Percentiles rank a stretch among this genome's conserved stretches.
Evolutionary conservation across 2,113 vertebrate species (phyloP).

Genomic region (Pelecanoides urinatrix): DNA sequence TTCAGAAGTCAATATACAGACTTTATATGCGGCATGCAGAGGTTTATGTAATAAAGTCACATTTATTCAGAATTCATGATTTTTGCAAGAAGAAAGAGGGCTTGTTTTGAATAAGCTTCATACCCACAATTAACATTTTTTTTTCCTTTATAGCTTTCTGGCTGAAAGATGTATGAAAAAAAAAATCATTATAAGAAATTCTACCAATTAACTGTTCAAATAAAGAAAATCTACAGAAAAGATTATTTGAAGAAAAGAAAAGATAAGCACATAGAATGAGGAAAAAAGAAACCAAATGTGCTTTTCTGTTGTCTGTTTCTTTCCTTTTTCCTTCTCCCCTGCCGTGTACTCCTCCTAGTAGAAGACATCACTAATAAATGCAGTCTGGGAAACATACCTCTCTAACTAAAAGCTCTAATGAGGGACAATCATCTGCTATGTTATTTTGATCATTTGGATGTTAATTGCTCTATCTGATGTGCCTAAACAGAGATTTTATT

Average conservation of each 20-base stretch:
- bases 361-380: not conserved
- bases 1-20: not conserved
- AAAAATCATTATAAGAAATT: not conserved
- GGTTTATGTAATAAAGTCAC: not conserved
- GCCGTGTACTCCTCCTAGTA: not conserved
- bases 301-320: not conserved
- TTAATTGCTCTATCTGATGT: not conserved
- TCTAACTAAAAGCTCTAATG: not conserved
- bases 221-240: not conserved
- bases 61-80: not conserved
- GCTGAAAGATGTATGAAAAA: not conserved
- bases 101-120: not conserved
- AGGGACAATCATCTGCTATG: not conserved
- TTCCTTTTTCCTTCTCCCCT: not conserved
- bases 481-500: not conserved
- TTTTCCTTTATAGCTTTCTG: not conserved
- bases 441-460: not conserved
- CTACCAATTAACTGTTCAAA: not conserved
- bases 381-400: not conserved
- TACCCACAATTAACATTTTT: not conserved
- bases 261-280: not conserved
- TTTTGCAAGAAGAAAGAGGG: not conserved
- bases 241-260: not conserved
- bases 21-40: not conserved
- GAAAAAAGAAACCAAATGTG: not conserved